Base-by-base conservation (phyloP, 2,888 invertebrate genomes). In the Acleris holmiana region DNA sequence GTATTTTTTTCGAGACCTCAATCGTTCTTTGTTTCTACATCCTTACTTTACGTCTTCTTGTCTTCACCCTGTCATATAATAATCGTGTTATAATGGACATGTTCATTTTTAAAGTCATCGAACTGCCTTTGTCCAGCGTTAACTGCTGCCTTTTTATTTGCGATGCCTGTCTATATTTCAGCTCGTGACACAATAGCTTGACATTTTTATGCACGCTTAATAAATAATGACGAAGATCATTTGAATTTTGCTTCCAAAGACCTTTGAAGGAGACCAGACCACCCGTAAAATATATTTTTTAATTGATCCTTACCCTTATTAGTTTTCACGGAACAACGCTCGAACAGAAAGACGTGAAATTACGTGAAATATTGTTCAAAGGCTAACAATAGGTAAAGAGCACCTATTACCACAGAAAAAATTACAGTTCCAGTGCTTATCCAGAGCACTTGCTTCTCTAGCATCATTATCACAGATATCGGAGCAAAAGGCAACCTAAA, bases 41-140 rank as follows among this genome's bases (percentile, higher is more conserved):
- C 13, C 13, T 2, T 13, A 18, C 10, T 13, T 19, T 48, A 19
- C 19, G 19, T 7, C 6, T n/a, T 49, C 5, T 23, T 21, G 15
- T 7, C 15, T 35, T 40, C 18, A 15, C 5, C 13, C 10, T 40
- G 18, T 17, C 48, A 56, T 47, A 66, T 35, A 41, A 47, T 53
- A 25, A 0, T 66, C 68, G 67, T 55, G 58, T 46, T 21, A 19
- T 59, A 77, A 79, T 83, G 89, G 80, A 83, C 67, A 76, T 73
- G 60, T 51, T 68, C 69, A n/a, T 59, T 53, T 67, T 71, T 73
- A 71, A 71, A 80, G 90, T 89, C 89, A 84, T 85, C 84, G 89
- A 89, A 86, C 91, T 84, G 79, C 76, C 88, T 87, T 88, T 90
- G 89, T 89, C 84, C 86, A 86, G 84, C 80, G 78, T 85, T 85